Evolutionary conservation across 2,888 invertebrate genomes (phyloP).

Genomic region (Lagria hirta): DNA sequence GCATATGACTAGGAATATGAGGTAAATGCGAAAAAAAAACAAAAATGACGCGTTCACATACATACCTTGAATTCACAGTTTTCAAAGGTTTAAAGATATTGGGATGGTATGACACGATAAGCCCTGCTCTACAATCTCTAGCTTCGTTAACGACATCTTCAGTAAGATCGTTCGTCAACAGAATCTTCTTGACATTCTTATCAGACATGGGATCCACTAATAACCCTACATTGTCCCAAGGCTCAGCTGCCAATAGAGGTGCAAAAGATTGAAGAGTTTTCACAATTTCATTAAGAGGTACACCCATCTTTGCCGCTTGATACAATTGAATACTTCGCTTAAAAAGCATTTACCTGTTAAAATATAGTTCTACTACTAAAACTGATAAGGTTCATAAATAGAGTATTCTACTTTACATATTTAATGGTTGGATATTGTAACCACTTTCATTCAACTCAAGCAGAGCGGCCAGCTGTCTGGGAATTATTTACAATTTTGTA

Average conservation of each 20-base stretch:
- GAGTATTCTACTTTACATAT: too few relatives aligned
- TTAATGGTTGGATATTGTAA: too few relatives aligned
- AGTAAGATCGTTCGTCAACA: slow-evolving; percentile 92
- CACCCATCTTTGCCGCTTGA: slow-evolving; percentile 16
- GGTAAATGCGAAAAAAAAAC: too few relatives aligned
- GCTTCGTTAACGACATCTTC: slow-evolving; percentile 86
- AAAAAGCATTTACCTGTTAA: too few relatives aligned
- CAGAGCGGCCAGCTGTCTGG: too few relatives aligned
- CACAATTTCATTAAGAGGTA: slow-evolving; percentile 43
- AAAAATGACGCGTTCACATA: too few relatives aligned
- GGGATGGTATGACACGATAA: slow-evolving; percentile 95
- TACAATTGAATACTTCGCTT: too few relatives aligned
- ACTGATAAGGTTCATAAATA: too few relatives aligned
- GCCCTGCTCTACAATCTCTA: slow-evolving; percentile 63
- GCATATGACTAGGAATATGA: too few relatives aligned
- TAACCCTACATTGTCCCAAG: slow-evolving; percentile 95
- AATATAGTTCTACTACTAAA: too few relatives aligned
- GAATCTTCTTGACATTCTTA: slow-evolving; percentile 62
- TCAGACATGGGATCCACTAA: slow-evolving; percentile 73
- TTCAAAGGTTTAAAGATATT: slow-evolving; percentile 87
- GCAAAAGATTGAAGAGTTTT: slow-evolving; percentile 69
- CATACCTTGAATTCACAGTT: slow-evolving; percentile 60
- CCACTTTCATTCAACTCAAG: too few relatives aligned
- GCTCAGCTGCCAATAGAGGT: slow-evolving; percentile 70
- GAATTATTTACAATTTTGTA: too few relatives aligned